phyloP scores from a whole-genome alignment of 64 coral and sea anemone genomes.

The Porites lutea region DNA sequence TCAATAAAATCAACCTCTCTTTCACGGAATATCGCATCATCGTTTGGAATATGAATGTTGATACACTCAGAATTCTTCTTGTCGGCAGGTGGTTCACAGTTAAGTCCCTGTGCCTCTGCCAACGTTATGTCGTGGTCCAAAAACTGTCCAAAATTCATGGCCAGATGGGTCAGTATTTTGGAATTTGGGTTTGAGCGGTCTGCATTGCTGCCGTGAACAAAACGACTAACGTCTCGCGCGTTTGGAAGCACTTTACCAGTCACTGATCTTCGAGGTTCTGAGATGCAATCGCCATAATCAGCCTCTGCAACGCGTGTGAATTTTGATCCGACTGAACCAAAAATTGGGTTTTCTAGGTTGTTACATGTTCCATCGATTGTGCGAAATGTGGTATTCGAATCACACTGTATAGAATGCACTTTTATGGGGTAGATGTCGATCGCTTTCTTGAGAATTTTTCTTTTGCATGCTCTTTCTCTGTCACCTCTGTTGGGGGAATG shows the following conservation, averaged over 20 bases:
- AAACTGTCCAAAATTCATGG: conserved; percentile 58
- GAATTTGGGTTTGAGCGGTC: not conserved
- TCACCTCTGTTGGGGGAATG: too few relatives aligned
- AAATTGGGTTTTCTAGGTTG: not conserved
- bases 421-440: too few relatives aligned
- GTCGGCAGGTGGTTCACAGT: not conserved
- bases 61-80: conserved; percentile 21
- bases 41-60: not conserved
- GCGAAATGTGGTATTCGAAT: not conserved
- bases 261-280: not conserved
- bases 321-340: not conserved
- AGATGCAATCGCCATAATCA: conserved; percentile 19
- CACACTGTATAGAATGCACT: too few relatives aligned
- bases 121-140: conserved; percentile 54
- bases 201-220: not conserved
- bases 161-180: conserved; percentile 4
- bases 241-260: not conserved
- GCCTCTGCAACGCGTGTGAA: not conserved
- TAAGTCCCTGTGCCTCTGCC: not conserved
- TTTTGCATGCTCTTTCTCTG: too few relatives aligned
- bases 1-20: conserved; percentile 22
- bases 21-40: conserved; percentile 16
- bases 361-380: not conserved
- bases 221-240: conserved; percentile 4
- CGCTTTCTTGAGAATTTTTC: too few relatives aligned